Base-by-base conservation (phyloP, 2,888 invertebrate species). In the Heliconius sara region DNA sequence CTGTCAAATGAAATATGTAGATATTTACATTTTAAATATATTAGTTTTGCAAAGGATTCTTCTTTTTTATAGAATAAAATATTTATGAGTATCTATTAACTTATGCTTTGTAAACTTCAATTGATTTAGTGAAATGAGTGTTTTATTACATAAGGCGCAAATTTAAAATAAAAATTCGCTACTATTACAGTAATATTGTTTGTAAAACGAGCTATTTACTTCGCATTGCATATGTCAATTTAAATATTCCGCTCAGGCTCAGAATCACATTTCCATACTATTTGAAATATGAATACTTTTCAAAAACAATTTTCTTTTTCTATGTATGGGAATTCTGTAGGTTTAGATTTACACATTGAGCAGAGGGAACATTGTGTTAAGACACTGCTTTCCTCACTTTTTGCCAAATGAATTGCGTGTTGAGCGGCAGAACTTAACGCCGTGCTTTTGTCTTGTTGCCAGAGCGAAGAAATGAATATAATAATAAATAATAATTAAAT, bases 201-300 rank as follows among this genome's bases (percentile, higher is more conserved):
- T 3, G 70, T 47, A 70, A 70, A 47, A 70, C 43, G 47, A 70
- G 70, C 70, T 70, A 70, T 70, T 47, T 47, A 70, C 47, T 70
- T 27, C 70, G 70, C 25, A 25, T 43, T 25, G 43, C 70, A 25
- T 70, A 13, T 27, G 16, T 70, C 70, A 47, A 47, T 47, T 70
- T 70, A 70, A 70, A 47, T 27, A 47, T 70, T 47, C 47, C 25
- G 47, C 43, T 47, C 47, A 10, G n/a, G 43, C 70, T 43, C 47
- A 70, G 25, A 47, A 47, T 70, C 70, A 70, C 70, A 70, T 70
- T 70, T 70, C 43, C 43, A 12, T 70, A 25, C 70, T 70, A 70
- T 43, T 27, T 47, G 47, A 43, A 68, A 68, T 47, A 47, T 9
- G 47, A 47, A 65, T 65, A 7, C 43, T n/a, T 68, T 43, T 70